phyloP scores from a whole-genome alignment of 1,140 invertebrate species.

The Temnothorax nylanderi region DNA sequence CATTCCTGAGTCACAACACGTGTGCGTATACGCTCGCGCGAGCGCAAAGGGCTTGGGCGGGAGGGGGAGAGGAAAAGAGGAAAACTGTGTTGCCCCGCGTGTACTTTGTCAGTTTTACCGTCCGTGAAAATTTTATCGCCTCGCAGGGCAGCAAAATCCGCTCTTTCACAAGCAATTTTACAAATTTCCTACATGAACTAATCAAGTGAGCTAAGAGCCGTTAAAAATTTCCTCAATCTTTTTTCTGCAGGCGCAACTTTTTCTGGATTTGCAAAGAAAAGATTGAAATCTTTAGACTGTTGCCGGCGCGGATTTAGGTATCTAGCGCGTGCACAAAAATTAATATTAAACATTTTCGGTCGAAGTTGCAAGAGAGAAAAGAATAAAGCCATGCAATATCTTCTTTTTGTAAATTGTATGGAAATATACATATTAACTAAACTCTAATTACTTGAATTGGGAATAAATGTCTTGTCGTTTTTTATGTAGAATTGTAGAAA shows the following conservation, averaged over 20 bases:
- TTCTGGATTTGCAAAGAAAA: neutral
- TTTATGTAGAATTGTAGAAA: neutral
- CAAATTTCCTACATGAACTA: neutral
- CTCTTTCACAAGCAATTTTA: conserved; percentile 9
- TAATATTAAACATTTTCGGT: neutral
- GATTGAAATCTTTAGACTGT: neutral
- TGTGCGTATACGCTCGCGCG: conserved; percentile 61
- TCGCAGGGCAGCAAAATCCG: neutral
- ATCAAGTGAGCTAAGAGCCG: neutral
- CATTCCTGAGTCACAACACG: conserved; percentile 78
- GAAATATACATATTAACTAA: neutral
- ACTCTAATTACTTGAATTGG: neutral
- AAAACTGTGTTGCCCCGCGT: conserved; percentile 26
- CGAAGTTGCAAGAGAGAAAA: neutral
- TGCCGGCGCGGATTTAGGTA: neutral
- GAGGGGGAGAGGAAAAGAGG: neutral
- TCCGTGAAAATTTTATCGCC: neutral
- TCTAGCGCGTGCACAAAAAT: neutral
- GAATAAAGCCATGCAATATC: neutral
- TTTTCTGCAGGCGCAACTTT: neutral
- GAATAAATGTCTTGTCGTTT: neutral
- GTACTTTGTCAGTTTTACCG: neutral
- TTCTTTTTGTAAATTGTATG: neutral
- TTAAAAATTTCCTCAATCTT: neutral
- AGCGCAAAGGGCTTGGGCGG: conserved; percentile 6